Base-by-base conservation (phyloP, 2,113 vertebrate genomes). In the Mastomys coucha region DNA sequence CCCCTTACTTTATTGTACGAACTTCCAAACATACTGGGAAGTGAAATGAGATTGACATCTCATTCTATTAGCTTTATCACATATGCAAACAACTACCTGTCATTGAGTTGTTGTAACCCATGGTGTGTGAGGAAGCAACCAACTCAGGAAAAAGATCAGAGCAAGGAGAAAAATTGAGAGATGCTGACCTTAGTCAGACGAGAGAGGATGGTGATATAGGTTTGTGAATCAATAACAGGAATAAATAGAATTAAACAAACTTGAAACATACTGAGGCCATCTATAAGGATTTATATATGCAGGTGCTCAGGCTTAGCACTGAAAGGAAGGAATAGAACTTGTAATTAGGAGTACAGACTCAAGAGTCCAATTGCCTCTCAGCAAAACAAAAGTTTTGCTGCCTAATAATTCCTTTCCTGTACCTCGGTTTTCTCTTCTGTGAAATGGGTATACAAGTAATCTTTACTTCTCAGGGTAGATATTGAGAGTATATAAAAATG, bases 81-180 rank as follows among this genome's bases (percentile, higher is more conserved):
- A n/a, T 86, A 89, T n/a, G 17, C 49, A 49, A 73, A 7, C 20
- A 94, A 58, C 49, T 94, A 28, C 63, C 26, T 60, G 86, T 87
- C 91, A 31, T 84, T 85, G 89, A 93, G 67, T 36, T 80, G 58
- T 89, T 80, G 58, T 89, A 42, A 26, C 81, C 19, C 28, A 16
- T 91, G 11, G 11, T 75, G n/a, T 53, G 1, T 95, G 24, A 56
- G 87, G 69, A 97, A 92, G 88, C 28, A 91, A 80, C 53, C 17
- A 91, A 86, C 60, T 73, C 70, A 93, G 16, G 56, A 95, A 82
- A 96, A 93, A 96, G 49, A 75, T 51, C 78, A 92, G 14, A 95
- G 24, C 13, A 93, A 69, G 33, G 86, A 63, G n/a, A 22, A 94
- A 92, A 90, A 10, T 51, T 63, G 88, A 17, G 12, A 85, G n/a